phyloP scores from a whole-genome alignment of 2,113 vertebrate species.

The Mixornis gularis region DNA sequence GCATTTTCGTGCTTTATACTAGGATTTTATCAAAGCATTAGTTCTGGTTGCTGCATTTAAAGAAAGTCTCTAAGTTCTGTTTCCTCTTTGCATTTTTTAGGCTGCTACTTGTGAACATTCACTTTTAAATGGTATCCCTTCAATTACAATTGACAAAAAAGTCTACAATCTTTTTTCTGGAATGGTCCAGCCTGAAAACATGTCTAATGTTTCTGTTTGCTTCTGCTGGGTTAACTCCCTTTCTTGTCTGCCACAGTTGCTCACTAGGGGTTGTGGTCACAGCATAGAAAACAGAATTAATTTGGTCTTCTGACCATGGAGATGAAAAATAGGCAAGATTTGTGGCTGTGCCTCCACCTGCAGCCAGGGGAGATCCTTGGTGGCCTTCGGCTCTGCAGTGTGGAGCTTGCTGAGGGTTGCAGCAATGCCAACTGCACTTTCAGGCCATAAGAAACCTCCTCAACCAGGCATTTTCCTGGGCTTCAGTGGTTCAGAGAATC shows the following conservation, averaged over 20 bases:
- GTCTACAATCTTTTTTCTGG: not conserved
- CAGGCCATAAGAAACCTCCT: rapidly evolving
- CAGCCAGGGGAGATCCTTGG: rapidly evolving
- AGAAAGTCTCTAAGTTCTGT: not conserved
- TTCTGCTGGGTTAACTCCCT: not conserved
- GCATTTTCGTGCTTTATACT: not conserved
- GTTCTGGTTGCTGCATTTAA: not conserved
- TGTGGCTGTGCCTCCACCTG: rapidly evolving
- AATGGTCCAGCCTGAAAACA: not conserved
- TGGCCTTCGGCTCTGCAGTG: not conserved
- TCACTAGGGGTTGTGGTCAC: not conserved
- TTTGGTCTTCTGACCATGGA: not conserved
- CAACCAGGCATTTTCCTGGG: rapidly evolving
- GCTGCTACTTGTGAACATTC: not conserved
- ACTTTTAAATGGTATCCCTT: not conserved
- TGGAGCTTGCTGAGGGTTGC: not conserved
- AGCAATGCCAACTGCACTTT: rapidly evolving
- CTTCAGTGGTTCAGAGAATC: not conserved
- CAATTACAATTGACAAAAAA: not conserved
- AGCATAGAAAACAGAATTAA: not conserved
- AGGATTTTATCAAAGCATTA: not conserved
- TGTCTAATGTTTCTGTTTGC: not conserved
- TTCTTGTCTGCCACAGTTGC: not conserved
- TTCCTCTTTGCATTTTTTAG: not conserved
- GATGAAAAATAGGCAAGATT: not conserved